These are phyloP conservation scores for Scaptomyza tumidula DNA, from an alignment of 2,888 invertebrate genomes.

Conservation along the genomic window DNA sequence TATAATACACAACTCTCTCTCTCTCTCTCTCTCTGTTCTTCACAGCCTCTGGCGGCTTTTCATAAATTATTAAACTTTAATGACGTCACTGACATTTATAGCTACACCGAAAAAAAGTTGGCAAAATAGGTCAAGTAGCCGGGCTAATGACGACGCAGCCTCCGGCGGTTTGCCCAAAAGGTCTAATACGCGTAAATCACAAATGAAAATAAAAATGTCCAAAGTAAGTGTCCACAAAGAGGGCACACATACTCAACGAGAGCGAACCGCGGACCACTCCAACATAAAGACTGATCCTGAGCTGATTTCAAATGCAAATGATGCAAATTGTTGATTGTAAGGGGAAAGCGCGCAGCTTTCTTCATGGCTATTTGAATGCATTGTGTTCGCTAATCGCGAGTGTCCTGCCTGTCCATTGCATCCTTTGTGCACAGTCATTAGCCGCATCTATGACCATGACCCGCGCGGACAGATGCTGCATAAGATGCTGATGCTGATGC, in stretches of 20 bases:
- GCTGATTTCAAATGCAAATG: slow-evolving; percentile 79
- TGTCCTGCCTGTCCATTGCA: slow-evolving; percentile 65
- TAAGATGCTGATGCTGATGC: slow-evolving; percentile 62
- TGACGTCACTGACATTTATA: slow-evolving; percentile 77
- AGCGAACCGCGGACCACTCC: slow-evolving; percentile 30
- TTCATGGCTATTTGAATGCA: slow-evolving; percentile 72
- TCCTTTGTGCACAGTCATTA: slow-evolving; percentile 69
- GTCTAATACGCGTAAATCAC: slow-evolving; percentile 76
- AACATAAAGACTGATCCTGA: slow-evolving; percentile 37
- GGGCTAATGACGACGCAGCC: slow-evolving; percentile 64
- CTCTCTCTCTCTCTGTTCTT: too few relatives aligned
- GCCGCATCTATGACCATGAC: slow-evolving; percentile 73
- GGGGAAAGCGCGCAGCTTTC: slow-evolving; percentile 42
- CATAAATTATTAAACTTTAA: slow-evolving; percentile 77
- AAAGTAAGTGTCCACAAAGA: slow-evolving; percentile 74
- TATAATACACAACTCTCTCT: slow-evolving; percentile 16
- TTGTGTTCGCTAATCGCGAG: slow-evolving; percentile 70
- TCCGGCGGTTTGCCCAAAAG: slow-evolving; percentile 28
- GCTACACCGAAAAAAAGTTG: slow-evolving; percentile 59
- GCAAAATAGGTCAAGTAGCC: slow-evolving; percentile 77
- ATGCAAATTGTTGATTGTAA: slow-evolving; percentile 8
- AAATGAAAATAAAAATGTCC: slow-evolving; percentile 80
- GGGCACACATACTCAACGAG: slow-evolving; percentile 43
- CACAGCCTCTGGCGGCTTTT: slow-evolving; percentile 44
- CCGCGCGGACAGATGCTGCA: slow-evolving; percentile 46